A percentile compares a stretch with the other conserved stretches of the same genome.
phyloP scores from a whole-genome alignment of 2,888 invertebrate species.

The Pachycephus smyrnensis region DNA sequence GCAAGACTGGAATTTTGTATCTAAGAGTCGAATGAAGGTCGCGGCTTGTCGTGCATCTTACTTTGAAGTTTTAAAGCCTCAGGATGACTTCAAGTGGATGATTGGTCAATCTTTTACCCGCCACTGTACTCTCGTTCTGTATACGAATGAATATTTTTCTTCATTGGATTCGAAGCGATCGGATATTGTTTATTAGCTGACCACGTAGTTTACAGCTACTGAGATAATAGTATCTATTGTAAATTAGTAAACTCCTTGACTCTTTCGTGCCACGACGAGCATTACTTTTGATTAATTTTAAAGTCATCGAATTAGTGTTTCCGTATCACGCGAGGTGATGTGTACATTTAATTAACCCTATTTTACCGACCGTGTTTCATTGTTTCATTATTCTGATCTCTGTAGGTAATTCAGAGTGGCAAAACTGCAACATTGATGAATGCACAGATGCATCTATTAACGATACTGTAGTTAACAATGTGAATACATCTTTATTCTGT shows the following conservation, averaged over 20 bases:
- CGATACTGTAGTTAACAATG: background rate
- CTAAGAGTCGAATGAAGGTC: background rate
- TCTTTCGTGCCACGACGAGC: background rate
- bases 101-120: background rate
- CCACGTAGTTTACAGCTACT: background rate
- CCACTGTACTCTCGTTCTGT: background rate
- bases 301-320: background rate
- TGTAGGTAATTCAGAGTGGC: background rate
- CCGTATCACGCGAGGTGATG: background rate
- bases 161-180: background rate
- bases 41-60: background rate
- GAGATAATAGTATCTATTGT: background rate
- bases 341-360: background rate
- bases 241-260: background rate
- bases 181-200: background rate
- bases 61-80: background rate
- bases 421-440: background rate
- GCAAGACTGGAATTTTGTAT: background rate
- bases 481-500: background rate
- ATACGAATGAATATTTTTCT: background rate
- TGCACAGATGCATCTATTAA: background rate
- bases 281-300: background rate
- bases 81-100: background rate
- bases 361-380: background rate
- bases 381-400: background rate